Evolutionary conservation across 2,888 invertebrate genomes (phyloP), one percentile per base, ranked within the genome.

Genomic region (Matsumyia berberina): DNA sequence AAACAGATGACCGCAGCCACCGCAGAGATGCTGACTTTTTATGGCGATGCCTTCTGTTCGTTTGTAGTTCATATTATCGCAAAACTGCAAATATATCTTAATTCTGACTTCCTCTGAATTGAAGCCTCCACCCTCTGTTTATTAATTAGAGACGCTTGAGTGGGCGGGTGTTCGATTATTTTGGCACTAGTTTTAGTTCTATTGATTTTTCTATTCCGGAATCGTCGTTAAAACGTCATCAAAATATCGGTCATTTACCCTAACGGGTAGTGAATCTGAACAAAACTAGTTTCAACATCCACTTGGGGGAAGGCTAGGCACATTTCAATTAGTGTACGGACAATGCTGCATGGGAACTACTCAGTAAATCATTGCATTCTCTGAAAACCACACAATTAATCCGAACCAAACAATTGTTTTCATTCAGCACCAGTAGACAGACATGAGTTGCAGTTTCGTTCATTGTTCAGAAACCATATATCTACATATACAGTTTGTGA

Each of bases 241-340:
- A 57, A 62, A 58, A 58, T 29, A 35, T 69, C 62, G 77, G 81
- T 76, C 77, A 19, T 77, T 70, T 77, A 81, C 76, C 81, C 42
- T 60, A 49, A 76, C 39, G 24, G 62, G 9, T 42, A 69, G 69
- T 70, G 12, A 35, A 17, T 62, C 11, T 19, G 33, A 57, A 46
- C 24, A 55, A 53, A 74, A 64, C 55, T 37, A 57, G 64, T 62
- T 67, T 51, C 15, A 33, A 17, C 8, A 35, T 12, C 37, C 44
- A 17, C 53, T 44, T 66, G 31, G 51, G 29, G 17, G 46, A 24
- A 39, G 6, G 8, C 29, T 44, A 76, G 55, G 5, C 39, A 42
- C 76, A 53, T 66, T 76, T 76, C 69, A 81, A 76, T 70, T 51
- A 69, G 29, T 19, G 11, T 12, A 46, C 11, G 12, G 49, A 17